Evolutionary conservation across 2,888 invertebrate genomes (phyloP).

Genomic region (Drosophila incognita): DNA sequence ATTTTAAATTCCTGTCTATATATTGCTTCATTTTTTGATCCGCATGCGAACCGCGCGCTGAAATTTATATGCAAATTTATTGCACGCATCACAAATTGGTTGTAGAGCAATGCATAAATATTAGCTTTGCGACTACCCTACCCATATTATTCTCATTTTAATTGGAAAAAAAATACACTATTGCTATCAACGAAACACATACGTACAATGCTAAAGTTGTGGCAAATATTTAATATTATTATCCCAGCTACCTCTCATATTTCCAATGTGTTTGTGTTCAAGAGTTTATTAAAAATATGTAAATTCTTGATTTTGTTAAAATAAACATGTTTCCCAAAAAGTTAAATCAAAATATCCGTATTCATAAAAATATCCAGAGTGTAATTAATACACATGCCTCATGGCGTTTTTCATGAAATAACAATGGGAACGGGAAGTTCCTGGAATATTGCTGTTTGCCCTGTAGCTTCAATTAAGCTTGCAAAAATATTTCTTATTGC

Average conservation of each 20-base stretch:
- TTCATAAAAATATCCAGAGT: slow-evolving; percentile 11
- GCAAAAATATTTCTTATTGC: slow-evolving; percentile 4
- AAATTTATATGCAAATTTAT: slow-evolving; percentile 19
- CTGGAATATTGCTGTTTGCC: background rate
- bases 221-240: background rate
- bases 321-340: background rate
- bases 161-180: slow-evolving; percentile 9
- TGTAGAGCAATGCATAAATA: slow-evolving; percentile 8
- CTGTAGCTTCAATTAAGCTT: slow-evolving; percentile 4
- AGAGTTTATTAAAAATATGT: background rate
- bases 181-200: background rate
- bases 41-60: background rate
- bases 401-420: background rate
- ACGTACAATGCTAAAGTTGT: too few species aligned
- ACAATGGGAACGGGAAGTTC: background rate
- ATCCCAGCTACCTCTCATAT: background rate
- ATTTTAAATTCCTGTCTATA: slow-evolving; percentile 1
- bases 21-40: background rate
- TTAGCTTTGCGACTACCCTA: background rate
- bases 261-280: background rate
- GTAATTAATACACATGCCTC: background rate
- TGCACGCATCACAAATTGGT: slow-evolving; percentile 1
- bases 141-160: slow-evolving; percentile 1
- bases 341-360: too few species aligned
- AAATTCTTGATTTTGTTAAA: background rate